A percentile compares a stretch with the other conserved stretches of the same genome.
These are phyloP conservation scores for Megaptera novaeangliae DNA, from an alignment of 2,113 vertebrate species.

Conservation along the genomic window DNA sequence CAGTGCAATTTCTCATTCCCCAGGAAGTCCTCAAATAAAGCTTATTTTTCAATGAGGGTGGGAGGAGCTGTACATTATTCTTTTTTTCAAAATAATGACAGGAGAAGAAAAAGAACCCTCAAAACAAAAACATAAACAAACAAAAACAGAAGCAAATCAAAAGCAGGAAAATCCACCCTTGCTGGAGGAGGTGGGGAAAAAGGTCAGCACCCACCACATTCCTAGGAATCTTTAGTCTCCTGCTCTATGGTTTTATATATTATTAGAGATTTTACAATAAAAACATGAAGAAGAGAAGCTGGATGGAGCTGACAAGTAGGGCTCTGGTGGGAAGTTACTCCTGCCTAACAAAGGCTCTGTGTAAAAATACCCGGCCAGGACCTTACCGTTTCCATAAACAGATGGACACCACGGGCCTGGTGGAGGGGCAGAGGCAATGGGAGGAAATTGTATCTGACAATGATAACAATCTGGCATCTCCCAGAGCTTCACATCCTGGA, in stretches of 20 bases:
- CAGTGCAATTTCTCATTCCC: slow-evolving; percentile 8
- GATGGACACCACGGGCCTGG: slow-evolving; percentile 78
- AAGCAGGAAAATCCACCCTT: slow-evolving; percentile 63
- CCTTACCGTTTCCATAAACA: slow-evolving; percentile 82
- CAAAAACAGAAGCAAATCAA: slow-evolving; percentile 10
- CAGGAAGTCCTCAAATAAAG: slow-evolving; percentile 56
- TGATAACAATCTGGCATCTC: slow-evolving; percentile 80
- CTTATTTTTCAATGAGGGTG: slow-evolving; percentile 5
- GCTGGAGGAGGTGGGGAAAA: neutral
- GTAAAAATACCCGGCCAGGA: slow-evolving; percentile 82
- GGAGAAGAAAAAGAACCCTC: slow-evolving; percentile 31
- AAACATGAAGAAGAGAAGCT: neutral
- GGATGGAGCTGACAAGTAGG: slow-evolving; percentile 61
- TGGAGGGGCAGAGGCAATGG: slow-evolving; percentile 75
- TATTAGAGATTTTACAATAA: slow-evolving; percentile 55
- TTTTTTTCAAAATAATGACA: slow-evolving; percentile 41
- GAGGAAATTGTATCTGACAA: slow-evolving; percentile 83
- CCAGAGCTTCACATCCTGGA: slow-evolving; percentile 79
- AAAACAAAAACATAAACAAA: neutral
- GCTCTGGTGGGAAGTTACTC: slow-evolving; percentile 77
- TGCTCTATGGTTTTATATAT: slow-evolving; percentile 22
- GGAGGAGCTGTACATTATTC: neutral
- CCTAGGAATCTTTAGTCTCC: neutral
- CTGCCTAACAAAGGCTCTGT: slow-evolving; percentile 74
- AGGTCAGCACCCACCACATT: neutral